Evolutionary conservation across 2,888 invertebrate species (phyloP).

Genomic region (Drosophila phalerata): DNA sequence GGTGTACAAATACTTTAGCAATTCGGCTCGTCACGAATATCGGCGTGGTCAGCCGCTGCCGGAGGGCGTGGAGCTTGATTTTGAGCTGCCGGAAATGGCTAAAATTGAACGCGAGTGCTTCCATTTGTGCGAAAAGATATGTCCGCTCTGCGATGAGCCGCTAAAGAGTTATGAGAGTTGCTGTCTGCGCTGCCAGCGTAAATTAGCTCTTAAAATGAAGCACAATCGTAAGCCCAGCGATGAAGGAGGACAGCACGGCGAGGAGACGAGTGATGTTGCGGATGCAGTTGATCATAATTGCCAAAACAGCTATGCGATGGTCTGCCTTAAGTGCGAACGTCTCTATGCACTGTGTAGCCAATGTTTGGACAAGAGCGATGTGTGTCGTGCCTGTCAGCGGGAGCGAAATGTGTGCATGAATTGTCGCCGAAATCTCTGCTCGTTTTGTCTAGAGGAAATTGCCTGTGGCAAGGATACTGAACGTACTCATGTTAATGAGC

Average conservation of each 20-base stretch:
- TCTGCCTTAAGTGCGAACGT: constrained; percentile 82
- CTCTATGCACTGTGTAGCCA: constrained; percentile 78
- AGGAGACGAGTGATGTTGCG: constrained; percentile 21
- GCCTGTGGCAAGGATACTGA: constrained; percentile 77
- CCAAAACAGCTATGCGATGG: constrained; percentile 73
- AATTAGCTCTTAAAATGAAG: constrained; percentile 72
- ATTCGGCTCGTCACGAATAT: constrained; percentile 83
- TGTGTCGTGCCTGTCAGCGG: constrained; percentile 80
- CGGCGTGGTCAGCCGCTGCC: constrained; percentile 68
- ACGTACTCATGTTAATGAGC: constrained; percentile 74
- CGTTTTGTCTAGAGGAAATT: constrained; percentile 81
- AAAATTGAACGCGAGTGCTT: constrained; percentile 82
- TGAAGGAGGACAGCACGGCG: constrained; percentile 4
- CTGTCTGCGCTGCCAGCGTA: constrained; percentile 82
- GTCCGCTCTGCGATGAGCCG: constrained; percentile 82
- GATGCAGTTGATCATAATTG: constrained; percentile 43
- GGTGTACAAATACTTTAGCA: constrained; percentile 85
- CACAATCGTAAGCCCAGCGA: constrained; percentile 33
- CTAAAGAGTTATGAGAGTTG: constrained; percentile 82
- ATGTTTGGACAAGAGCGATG: constrained; percentile 77
- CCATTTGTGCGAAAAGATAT: constrained; percentile 81
- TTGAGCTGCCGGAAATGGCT: constrained; percentile 71
- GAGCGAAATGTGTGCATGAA: constrained; percentile 83
- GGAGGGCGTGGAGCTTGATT: constrained; percentile 71
- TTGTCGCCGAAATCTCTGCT: constrained; percentile 81